phyloP scores from a whole-genome alignment of 2,797 vertebrate species.

The Varecia variegata region DNA sequence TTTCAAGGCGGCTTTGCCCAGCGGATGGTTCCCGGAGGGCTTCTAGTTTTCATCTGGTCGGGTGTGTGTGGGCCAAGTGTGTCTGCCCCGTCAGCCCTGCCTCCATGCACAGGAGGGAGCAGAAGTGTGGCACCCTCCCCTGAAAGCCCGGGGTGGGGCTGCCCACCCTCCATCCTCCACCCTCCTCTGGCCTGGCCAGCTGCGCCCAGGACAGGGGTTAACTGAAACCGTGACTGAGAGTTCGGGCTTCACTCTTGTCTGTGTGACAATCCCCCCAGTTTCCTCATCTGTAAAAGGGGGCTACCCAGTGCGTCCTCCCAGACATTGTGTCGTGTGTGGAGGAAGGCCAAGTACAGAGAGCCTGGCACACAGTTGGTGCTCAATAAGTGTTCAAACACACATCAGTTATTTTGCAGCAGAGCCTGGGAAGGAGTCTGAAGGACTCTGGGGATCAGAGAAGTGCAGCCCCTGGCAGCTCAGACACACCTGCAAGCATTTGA shows the following conservation, averaged over 20 bases:
- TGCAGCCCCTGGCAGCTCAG: background rate
- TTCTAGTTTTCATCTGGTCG: background rate
- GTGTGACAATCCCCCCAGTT: background rate
- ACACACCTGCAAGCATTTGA: background rate
- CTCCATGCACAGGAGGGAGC: background rate
- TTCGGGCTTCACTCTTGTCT: background rate
- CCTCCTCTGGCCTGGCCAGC: no score
- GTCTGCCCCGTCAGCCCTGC: conserved; percentile 14
- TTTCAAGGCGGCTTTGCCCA: background rate
- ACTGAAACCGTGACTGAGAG: background rate
- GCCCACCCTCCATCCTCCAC: no score
- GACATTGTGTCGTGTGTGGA: background rate
- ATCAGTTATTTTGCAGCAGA: background rate
- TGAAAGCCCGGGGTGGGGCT: background rate
- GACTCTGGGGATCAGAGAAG: background rate
- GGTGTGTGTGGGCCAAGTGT: background rate
- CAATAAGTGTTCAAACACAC: background rate
- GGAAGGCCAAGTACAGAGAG: background rate
- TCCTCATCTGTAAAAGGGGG: background rate
- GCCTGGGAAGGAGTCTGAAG: background rate
- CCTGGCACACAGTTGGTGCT: background rate
- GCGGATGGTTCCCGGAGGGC: background rate
- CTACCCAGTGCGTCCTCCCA: background rate
- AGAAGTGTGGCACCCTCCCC: background rate
- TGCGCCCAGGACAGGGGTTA: background rate